Evolutionary conservation across 2,797 vertebrate genomes (phyloP).

Genomic region (Rallus crepitans): DNA sequence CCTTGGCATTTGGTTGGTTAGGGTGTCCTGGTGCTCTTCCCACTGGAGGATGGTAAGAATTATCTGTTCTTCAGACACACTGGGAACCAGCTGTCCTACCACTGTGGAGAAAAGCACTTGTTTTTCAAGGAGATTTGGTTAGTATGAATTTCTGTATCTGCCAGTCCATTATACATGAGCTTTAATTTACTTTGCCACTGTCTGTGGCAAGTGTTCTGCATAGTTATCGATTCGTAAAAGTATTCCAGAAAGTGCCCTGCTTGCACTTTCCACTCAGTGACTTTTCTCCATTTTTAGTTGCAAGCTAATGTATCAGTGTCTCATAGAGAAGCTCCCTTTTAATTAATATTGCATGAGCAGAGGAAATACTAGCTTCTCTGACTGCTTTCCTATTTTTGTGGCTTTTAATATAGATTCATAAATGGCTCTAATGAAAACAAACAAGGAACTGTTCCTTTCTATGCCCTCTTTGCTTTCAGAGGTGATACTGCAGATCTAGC

Average conservation of each 20-base stretch:
- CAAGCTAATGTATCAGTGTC: constrained; percentile 63
- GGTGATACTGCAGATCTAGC: background rate
- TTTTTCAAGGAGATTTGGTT: background rate
- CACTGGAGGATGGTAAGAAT: background rate
- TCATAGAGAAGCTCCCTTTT: constrained; percentile 53
- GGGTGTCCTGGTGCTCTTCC: background rate
- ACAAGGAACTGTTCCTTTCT: background rate
- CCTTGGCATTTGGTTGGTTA: background rate
- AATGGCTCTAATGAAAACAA: constrained; percentile 35
- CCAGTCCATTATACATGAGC: background rate
- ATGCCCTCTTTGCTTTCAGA: background rate
- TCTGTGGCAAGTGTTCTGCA: background rate
- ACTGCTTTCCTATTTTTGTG: constrained; percentile 70
- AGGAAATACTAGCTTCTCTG: constrained; percentile 65
- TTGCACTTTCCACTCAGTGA: constrained; percentile 38
- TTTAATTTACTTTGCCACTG: background rate
- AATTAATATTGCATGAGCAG: constrained; percentile 79
- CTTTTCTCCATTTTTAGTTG: constrained; percentile 70
- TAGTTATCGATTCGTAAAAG: constrained; percentile 3
- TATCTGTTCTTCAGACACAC: background rate
- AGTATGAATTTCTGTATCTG: background rate
- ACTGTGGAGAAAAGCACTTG: background rate
- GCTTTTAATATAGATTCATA: constrained; percentile 60
- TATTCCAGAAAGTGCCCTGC: constrained; percentile 42
- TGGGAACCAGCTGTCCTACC: background rate